These are phyloP conservation scores for Phyto melanocephala DNA, from an alignment of 2,888 invertebrate genomes.

Conservation along the genomic window DNA sequence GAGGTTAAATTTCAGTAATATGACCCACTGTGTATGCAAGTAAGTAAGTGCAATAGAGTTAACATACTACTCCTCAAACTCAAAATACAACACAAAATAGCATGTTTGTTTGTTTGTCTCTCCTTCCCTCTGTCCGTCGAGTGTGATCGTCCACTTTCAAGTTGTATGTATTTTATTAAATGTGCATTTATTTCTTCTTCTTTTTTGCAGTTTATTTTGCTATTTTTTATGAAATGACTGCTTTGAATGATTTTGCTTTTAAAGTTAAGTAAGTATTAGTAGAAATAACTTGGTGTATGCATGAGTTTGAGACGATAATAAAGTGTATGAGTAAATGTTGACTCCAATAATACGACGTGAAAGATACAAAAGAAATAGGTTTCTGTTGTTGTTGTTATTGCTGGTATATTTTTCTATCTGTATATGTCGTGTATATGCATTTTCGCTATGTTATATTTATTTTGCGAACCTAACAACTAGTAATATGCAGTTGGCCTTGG, in stretches of 20 bases:
- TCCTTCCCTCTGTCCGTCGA: background rate
- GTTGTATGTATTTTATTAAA: constrained; percentile 57
- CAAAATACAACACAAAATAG: constrained; percentile 29
- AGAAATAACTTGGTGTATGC: background rate
- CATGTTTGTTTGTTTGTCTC: background rate
- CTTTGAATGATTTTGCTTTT: constrained; percentile 57
- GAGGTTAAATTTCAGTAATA: no score
- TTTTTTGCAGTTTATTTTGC: constrained; percentile 21
- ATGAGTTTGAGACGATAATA: constrained; percentile 29
- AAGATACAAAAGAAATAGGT: constrained; percentile 16
- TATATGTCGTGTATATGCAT: constrained; percentile 63
- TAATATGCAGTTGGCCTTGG: constrained; percentile 72
- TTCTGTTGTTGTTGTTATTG: constrained; percentile 34
- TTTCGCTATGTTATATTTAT: constrained; percentile 28
- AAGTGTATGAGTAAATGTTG: constrained; percentile 46
- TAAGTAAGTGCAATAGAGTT: constrained; percentile 2
- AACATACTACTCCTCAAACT: constrained; percentile 51
- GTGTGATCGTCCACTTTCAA: constrained; percentile 41
- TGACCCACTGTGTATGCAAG: constrained; percentile 15
- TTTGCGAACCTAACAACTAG: constrained; percentile 56
- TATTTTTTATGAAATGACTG: constrained; percentile 33
- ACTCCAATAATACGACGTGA: constrained; percentile 44
- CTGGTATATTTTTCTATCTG: constrained; percentile 45
- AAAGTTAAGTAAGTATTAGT: constrained; percentile 44
- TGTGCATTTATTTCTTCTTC: constrained; percentile 49